Evolutionary conservation across 2,888 invertebrate genomes (phyloP), one percentile per base, ranked within the genome.

Genomic region (Sicus ferrugineus): DNA sequence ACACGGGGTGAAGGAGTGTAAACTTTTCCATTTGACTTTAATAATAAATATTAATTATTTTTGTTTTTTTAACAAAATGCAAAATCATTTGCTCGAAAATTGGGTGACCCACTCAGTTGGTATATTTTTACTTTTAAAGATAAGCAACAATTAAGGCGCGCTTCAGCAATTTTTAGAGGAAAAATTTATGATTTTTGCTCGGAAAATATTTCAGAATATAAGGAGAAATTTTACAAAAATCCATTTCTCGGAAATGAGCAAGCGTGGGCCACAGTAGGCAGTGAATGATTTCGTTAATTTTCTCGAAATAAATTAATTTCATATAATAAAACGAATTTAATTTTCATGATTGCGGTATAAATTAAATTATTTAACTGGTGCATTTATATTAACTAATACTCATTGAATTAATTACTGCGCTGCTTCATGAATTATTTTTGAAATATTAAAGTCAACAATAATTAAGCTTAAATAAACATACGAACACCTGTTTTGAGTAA

Each of bases 101-200:
- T 56, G 56, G 56, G 56, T 56, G 56, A 56, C 56, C 56, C 56
- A 31, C 56, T 56, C 56, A 31, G 19, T 9, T n/a, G 46, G n/a
- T 3, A 46, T 46, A 5, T 9, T 34, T 34, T 34, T 19, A 9
- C 46, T 46, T 3, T 9, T 46, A 14, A 46, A 3, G n/a, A 46
- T 14, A 14, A 46, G 5, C 3, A 46, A 16, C 46, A 46, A 19
- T 16, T 9, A 46, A 46, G 3, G n/a, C 46, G 19, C n/a, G n/a
- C n/a, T n/a, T n/a, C n/a, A n/a, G n/a, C n/a, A n/a, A n/a, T n/a
- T n/a, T n/a, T n/a, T n/a, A n/a, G n/a, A n/a, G n/a, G n/a, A n/a
- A n/a, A n/a, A n/a, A n/a, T n/a, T n/a, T n/a, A n/a, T n/a, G n/a
- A n/a, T n/a, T n/a, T n/a, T n/a, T n/a, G n/a, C n/a, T n/a, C n/a